A percentile compares a stretch with the other conserved stretches of the same genome.
Evolutionary conservation across 2,888 invertebrate species (phyloP).

Genomic region (Dendrolimus houi): DNA sequence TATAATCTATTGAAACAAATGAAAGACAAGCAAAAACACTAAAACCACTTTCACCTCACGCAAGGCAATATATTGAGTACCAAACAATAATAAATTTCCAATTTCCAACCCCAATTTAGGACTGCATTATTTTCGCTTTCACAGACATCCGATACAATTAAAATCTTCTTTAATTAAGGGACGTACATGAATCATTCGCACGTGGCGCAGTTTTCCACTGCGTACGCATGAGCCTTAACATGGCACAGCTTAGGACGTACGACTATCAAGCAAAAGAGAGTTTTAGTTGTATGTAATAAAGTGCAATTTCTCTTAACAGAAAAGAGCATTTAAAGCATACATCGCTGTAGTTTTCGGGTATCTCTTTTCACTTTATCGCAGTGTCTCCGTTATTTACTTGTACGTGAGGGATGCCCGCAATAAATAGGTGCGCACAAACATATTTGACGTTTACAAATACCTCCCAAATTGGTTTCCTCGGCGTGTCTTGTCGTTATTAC

Average conservation of each 20-base stretch:
- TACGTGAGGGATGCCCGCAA: slow-evolving; percentile 73
- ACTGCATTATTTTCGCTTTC: slow-evolving; percentile 76
- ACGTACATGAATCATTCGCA: slow-evolving; percentile 75
- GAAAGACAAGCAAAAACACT: slow-evolving; percentile 26
- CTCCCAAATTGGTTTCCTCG: slow-evolving; percentile 69
- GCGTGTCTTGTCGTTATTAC: slow-evolving; percentile 68
- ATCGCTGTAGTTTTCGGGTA: slow-evolving; percentile 47
- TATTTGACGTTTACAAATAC: slow-evolving; percentile 74
- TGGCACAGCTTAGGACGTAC: slow-evolving; percentile 29
- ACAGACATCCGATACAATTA: slow-evolving; percentile 77
- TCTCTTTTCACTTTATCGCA: slow-evolving; percentile 74
- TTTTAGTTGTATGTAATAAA: slow-evolving; percentile 34
- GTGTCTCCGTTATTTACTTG: slow-evolving; percentile 73
- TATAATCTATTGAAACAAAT: slow-evolving; percentile 15
- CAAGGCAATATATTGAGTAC: slow-evolving; percentile 57
- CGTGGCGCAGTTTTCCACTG: slow-evolving; percentile 76
- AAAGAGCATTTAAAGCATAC: slow-evolving; percentile 45
- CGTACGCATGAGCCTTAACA: slow-evolving; percentile 51
- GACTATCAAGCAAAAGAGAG: slow-evolving; percentile 34
- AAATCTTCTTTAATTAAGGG: slow-evolving; percentile 78
- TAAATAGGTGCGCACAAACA: slow-evolving; percentile 73
- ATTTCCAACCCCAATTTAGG: slow-evolving; percentile 71
- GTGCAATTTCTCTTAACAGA: slow-evolving; percentile 29
- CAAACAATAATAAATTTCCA: slow-evolving; percentile 64
- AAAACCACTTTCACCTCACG: slow-evolving; percentile 41